phyloP scores from a whole-genome alignment of 2,113 vertebrate species.

The human (Homo sapiens) region GRCh38 chr1:86086001-86086500 shows the following conservation, averaged over 20 bases:
- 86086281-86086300: neutral
- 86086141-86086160: neutral
- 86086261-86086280: neutral
- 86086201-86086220: neutral
- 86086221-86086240: neutral
- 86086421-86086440: neutral
- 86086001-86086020: neutral
- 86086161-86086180: constrained; percentile 23
- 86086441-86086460: no score
- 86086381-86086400: neutral
- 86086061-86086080: neutral
- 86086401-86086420: neutral
- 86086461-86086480: neutral
- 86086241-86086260: constrained; percentile 21
- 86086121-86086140: constrained; percentile 37
- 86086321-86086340: neutral
- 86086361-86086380: neutral
- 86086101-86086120: constrained; percentile 20
- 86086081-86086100: neutral
- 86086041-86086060: neutral
- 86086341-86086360: neutral
- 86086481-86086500: neutral
- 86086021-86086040: neutral
- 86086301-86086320: neutral
- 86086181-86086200: neutral